phyloP scores from a whole-genome alignment of 2,797 vertebrate genomes.

The Helostoma temminkii region DNA sequence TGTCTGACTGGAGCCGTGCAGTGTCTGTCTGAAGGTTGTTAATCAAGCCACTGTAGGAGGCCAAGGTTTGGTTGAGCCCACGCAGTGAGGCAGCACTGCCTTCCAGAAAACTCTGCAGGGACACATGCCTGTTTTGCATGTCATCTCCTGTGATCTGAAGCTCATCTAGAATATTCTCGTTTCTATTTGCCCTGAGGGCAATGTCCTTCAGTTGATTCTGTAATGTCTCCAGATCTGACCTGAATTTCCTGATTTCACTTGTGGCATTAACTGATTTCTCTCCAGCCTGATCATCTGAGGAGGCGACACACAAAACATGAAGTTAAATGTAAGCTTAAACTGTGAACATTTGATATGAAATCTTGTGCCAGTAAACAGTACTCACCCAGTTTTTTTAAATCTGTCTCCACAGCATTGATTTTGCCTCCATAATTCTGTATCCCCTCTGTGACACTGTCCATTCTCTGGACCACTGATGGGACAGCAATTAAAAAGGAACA shows the following conservation, averaged over 20 bases:
- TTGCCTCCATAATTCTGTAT: slow-evolving; percentile 94
- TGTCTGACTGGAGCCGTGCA: slow-evolving; percentile 89
- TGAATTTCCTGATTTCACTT: slow-evolving; percentile 91
- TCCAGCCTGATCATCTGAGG: slow-evolving; percentile 89
- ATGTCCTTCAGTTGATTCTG: slow-evolving; percentile 91
- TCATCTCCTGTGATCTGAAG: slow-evolving; percentile 88
- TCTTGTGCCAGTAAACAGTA: background rate
- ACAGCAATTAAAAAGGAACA: background rate
- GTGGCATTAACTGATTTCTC: slow-evolving; percentile 91
- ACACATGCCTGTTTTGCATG: slow-evolving; percentile 88
- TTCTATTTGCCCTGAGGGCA: slow-evolving; percentile 87
- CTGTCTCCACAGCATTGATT: slow-evolving; percentile 91
- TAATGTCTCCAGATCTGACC: slow-evolving; percentile 89
- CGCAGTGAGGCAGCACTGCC: slow-evolving; percentile 91
- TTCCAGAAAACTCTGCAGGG: slow-evolving; percentile 90
- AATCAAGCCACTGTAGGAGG: slow-evolving; percentile 89
- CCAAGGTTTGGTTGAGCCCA: slow-evolving; percentile 92
- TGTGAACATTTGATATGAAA: background rate
- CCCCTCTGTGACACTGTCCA: slow-evolving; percentile 95
- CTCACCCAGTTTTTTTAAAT: slow-evolving; percentile 94
- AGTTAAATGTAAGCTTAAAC: background rate
- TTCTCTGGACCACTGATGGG: slow-evolving; percentile 93
- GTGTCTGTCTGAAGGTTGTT: slow-evolving; percentile 91
- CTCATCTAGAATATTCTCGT: slow-evolving; percentile 91
- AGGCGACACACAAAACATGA: slow-evolving; percentile 7